Conservation (phyloP, 2,113 vertebrate species). For the Odocoileus virginianus region DNA sequence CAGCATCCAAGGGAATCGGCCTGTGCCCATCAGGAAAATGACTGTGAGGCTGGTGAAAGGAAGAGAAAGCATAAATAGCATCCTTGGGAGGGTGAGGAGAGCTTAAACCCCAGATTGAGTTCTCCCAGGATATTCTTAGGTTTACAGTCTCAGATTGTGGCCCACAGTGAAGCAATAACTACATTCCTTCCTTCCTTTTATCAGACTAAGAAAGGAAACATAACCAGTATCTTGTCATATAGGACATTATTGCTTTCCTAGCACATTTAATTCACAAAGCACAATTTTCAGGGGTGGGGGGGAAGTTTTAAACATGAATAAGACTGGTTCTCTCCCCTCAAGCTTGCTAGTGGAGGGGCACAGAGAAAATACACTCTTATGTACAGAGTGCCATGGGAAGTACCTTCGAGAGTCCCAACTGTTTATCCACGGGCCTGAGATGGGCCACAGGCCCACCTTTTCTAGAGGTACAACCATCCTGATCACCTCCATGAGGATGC, state of each 20-base stretch:
- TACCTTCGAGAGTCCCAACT: background rate
- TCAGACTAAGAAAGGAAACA: background rate
- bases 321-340: background rate
- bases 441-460: background rate
- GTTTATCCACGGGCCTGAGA: too few relatives aligned
- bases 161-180: background rate
- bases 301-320: background rate
- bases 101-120: background rate
- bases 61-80: background rate
- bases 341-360: too few relatives aligned
- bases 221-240: background rate
- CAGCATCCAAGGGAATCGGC: background rate
- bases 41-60: background rate
- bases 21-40: background rate
- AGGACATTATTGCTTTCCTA: background rate
- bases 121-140: background rate
- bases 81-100: background rate
- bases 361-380: background rate
- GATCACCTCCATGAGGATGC: background rate
- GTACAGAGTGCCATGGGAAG: background rate
- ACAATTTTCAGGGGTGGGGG: background rate
- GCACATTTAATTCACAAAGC: background rate
- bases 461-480: background rate
- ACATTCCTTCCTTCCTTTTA: background rate
- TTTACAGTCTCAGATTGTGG: background rate